phyloP scores from a whole-genome alignment of 2,888 invertebrate species.

The Cephus spinipes region DNA sequence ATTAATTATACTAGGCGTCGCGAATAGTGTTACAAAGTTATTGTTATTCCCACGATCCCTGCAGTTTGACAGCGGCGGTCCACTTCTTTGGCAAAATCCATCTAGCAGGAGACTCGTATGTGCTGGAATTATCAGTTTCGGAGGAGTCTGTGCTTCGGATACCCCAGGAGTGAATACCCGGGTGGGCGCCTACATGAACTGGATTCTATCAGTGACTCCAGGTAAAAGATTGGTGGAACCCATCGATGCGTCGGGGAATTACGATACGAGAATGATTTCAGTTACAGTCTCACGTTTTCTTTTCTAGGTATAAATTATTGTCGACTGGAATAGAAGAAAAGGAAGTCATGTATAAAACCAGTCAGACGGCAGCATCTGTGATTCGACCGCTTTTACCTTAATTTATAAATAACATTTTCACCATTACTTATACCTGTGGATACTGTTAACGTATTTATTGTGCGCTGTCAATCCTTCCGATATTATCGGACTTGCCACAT shows the following conservation, averaged over 20 bases:
- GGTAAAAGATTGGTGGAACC: slow-evolving; percentile 24
- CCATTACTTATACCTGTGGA: not conserved
- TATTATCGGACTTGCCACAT: not conserved
- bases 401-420: not conserved
- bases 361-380: not conserved
- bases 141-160: slow-evolving; percentile 69
- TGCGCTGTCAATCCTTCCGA: not conserved
- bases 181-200: slow-evolving; percentile 69
- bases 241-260: not conserved
- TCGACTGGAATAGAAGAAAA: slow-evolving; percentile 6
- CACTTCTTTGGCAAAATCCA: slow-evolving; percentile 69
- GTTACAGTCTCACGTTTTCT: not conserved
- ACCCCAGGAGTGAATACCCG: slow-evolving; percentile 71
- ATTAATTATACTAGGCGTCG: not conserved
- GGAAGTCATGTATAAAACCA: not conserved
- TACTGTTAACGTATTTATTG: not conserved
- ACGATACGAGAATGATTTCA: not conserved
- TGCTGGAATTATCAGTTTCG: slow-evolving; percentile 72
- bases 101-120: slow-evolving; percentile 40
- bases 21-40: too few species aligned
- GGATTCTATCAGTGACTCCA: slow-evolving; percentile 67
- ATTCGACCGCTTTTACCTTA: not conserved
- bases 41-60: not conserved
- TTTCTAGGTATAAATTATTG: slow-evolving; percentile 13
- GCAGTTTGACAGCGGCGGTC: slow-evolving; percentile 70